Conservation (phyloP, 64 coral and sea anemone genomes). For the Exaiptasia diaphana region DNA sequence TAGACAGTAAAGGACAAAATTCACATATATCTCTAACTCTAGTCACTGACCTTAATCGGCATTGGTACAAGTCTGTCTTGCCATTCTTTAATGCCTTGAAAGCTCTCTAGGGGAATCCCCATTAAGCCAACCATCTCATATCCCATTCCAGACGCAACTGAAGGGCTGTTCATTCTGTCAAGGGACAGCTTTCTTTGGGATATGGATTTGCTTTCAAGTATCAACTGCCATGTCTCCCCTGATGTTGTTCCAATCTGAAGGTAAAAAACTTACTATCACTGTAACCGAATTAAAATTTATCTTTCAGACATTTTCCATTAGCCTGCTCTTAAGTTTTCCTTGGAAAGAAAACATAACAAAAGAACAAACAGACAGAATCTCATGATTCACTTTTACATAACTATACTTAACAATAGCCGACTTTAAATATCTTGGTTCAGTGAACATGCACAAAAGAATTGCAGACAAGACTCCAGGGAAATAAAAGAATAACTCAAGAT, state of each 20-base stretch:
- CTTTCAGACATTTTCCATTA: too few relatives aligned
- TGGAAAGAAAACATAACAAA: too few relatives aligned
- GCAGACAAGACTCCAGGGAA: too few relatives aligned
- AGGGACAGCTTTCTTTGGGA: not conserved
- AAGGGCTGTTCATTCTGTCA: constrained; percentile 29
- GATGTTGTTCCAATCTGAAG: constrained; percentile 77
- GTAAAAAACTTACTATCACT: too few relatives aligned
- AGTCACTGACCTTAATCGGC: constrained; percentile 43
- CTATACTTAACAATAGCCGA: too few relatives aligned
- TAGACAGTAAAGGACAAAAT: not conserved
- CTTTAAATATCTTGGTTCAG: too few relatives aligned
- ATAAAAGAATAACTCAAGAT: too few relatives aligned
- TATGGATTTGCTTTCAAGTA: constrained; percentile 71
- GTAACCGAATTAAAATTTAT: too few relatives aligned
- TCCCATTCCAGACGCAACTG: constrained; percentile 32
- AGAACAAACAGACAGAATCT: too few relatives aligned
- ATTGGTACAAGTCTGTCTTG: constrained; percentile 77
- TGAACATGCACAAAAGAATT: too few relatives aligned
- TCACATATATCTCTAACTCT: not conserved
- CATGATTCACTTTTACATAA: too few relatives aligned
- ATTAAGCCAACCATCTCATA: constrained; percentile 69
- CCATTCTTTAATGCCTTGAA: constrained; percentile 56
- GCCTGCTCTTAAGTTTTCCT: too few relatives aligned
- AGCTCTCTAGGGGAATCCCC: constrained; percentile 69
- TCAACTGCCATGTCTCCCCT: constrained; percentile 76